phyloP scores from a whole-genome alignment of 2,797 vertebrate genomes.

The Cryptoprocta ferox region DNA sequence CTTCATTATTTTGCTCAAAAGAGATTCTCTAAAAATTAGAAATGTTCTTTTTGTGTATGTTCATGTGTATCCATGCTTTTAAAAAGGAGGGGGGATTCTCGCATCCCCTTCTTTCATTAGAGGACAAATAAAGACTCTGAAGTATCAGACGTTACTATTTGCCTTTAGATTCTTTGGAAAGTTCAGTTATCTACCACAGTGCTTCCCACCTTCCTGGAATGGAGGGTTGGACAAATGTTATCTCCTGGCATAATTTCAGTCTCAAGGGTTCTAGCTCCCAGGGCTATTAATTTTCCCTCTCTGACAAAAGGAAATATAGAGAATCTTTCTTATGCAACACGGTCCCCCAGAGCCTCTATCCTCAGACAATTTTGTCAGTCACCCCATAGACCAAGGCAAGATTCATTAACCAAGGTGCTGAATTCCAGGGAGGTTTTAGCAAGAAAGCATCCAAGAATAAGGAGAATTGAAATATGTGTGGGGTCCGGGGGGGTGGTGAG shows the following conservation, averaged over 20 bases:
- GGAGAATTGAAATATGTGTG: neutral
- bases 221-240: neutral
- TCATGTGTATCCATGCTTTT: too few relatives aligned
- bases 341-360: neutral
- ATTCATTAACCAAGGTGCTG: neutral
- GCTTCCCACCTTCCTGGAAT: neutral
- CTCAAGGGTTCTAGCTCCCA: neutral
- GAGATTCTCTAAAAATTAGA: neutral
- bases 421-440: neutral
- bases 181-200: neutral
- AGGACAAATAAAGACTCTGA: neutral
- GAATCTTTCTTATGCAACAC: neutral
- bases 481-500: rapidly evolving
- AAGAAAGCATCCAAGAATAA: neutral
- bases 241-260: neutral
- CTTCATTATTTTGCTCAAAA: neutral
- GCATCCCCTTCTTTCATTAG: neutral
- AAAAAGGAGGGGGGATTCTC: neutral
- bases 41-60: neutral
- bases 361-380: neutral
- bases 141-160: neutral
- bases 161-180: neutral
- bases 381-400: neutral
- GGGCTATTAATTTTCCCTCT: neutral
- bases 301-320: neutral